phyloP scores from a whole-genome alignment of 2,113 vertebrate genomes.

The Globicephala melas region DNA sequence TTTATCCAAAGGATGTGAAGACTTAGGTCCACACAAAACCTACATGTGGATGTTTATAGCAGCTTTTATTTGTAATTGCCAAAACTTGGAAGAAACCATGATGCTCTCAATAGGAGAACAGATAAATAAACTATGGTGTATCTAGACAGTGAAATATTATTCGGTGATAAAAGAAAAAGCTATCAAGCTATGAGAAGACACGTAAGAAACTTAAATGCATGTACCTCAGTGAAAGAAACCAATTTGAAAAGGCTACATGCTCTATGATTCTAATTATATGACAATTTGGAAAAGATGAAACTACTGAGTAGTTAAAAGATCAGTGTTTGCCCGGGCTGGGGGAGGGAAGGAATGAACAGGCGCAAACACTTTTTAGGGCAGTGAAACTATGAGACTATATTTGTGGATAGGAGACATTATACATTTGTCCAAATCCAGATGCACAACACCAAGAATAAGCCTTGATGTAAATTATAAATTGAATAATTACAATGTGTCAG shows the following conservation, averaged over 20 bases:
- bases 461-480: background rate
- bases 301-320: background rate
- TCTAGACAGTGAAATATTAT: background rate
- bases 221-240: background rate
- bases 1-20: background rate
- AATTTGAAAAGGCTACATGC: background rate
- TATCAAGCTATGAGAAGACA: background rate
- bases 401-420: background rate
- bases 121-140: background rate
- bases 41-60: background rate
- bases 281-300: background rate
- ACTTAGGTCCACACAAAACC: background rate
- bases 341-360: background rate
- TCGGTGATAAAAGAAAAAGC: background rate
- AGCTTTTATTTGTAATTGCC: background rate
- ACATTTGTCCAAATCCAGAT: background rate
- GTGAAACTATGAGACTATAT: background rate
- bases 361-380: background rate
- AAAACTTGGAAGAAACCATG: background rate
- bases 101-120: background rate
- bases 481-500: background rate
- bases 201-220: background rate
- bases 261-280: background rate
- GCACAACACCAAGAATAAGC: background rate
- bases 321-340: too few relatives aligned